Evolutionary conservation across 2,888 invertebrate genomes (phyloP), one percentile per base, ranked within the genome.

Genomic region (Agrochola circellaris): DNA sequence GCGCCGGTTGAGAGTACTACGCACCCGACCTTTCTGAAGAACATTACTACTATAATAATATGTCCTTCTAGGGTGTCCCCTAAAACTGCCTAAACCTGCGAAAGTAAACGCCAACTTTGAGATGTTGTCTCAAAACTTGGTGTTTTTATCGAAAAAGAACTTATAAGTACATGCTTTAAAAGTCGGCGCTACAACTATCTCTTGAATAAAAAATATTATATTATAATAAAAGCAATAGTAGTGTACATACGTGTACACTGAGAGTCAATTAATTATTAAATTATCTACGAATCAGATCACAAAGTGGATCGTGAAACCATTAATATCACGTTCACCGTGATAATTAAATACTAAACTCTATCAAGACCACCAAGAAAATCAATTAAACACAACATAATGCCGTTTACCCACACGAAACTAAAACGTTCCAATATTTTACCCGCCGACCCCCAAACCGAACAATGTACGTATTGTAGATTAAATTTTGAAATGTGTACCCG

Each of bases 401-500:
- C 42, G 11, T 61, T 66, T 56, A 72, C 60, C 34, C 51, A 74
- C 66, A 79, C 51, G 60, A 80, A 70, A 56, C 20, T n/a, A 34
- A 61, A 81, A n/a, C 75, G 75, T 75, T 79, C 56, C 67, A 73
- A 80, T 77, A 80, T 72, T 73, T 83, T 69, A 78, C 65, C 20
- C 62, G 64, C 13, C 79, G 86, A 82, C 77, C 88, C 87, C 87
- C 85, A 87, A 88, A 83, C 48, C 80, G 78, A 86, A 85, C 86
- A 87, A 85, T 84, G 81, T 71, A 84, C 77, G 73, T 69, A 83
- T 78, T 84, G 79, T 86, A 88, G 89, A 91, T 91, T 88, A 89
- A 90, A 91, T 88, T 88, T 89, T 88, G 86, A 82, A 87, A 87
- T 84, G 85, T 89, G 83, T 84, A 88, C 88, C 84, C 91, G 77